Evolutionary conservation across 2,888 invertebrate species (phyloP), one percentile per base, ranked within the genome.

Genomic region (Dyspetes luteomarginatus): DNA sequence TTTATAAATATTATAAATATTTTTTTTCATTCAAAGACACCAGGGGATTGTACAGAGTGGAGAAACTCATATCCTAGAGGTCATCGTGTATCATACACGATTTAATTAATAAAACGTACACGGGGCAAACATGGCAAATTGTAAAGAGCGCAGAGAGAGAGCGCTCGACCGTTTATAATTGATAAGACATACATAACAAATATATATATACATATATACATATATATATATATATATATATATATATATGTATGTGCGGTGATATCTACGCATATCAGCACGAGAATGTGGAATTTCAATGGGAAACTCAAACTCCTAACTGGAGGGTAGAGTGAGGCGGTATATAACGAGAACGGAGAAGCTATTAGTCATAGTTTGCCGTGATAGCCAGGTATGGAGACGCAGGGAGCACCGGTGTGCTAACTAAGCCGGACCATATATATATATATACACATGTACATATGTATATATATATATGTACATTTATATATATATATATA

Each of bases 381-480:
- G 58, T 60, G 68, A 76, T 76, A 62, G 52, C 68, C 62, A 76
- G 76, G 76, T 69, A 52, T 28, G 62, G 67, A 76, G 41, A n/a
- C 26, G n/a, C 68, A n/a, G 12, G 4, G 67, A 30, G n/a, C 24
- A 15, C 48, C 58, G 50, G 48, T 41, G 60, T 36, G 22, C 56
- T 60, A 1, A 26, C 67, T 19, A 36, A 36, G n/a, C n/a, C n/a
- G 48, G 56, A 55, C 19, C 24, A n/a, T 55, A n/a, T 24, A 56
- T 36, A 36, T 3, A 36, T 36, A 36, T 36, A 36, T 36, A 2
- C 12, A 12, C 12, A 36, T 36, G n/a, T 55, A 12, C n/a, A n/a
- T n/a, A n/a, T 36, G 36, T 36, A 0, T 2, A 36, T 3, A 4
- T 36, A 36, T 36, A 36, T 12, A 7, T 36, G 12, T 36, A 9